A percentile compares a stretch with the other conserved stretches of the same genome.
Conservation (phyloP, 2,797 vertebrate genomes). For the Crocidura indochinensis region DNA sequence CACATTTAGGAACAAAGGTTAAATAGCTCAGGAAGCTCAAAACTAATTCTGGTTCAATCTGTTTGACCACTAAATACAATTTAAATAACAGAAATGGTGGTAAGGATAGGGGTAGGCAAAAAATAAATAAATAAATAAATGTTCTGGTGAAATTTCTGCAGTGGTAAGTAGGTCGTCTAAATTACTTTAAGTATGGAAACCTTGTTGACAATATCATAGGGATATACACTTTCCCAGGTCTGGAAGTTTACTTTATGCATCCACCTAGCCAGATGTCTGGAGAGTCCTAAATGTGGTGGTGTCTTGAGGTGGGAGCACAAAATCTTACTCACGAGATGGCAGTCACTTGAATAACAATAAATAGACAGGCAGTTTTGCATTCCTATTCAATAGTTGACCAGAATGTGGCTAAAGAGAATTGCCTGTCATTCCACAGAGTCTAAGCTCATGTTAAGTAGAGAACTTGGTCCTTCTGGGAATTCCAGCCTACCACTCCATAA, state of each 20-base stretch:
- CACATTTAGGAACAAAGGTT: not conserved
- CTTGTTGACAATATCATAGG: not conserved
- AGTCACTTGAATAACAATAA: not conserved
- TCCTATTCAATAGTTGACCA: not conserved
- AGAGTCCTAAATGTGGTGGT: not conserved
- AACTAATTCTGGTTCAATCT: not conserved
- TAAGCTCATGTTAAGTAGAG: not conserved
- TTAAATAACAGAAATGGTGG: not conserved
- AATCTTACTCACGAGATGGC: constrained; percentile 5
- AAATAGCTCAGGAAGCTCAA: not conserved
- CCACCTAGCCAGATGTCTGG: not conserved
- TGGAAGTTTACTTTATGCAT: not conserved
- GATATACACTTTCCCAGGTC: not conserved
- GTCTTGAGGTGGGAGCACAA: not conserved
- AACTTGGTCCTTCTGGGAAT: not conserved
- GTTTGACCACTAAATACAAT: not conserved
- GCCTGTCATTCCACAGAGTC: not conserved
- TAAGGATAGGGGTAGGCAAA: not conserved
- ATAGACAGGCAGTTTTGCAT: not conserved
- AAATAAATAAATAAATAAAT: not conserved
- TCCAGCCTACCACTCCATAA: not conserved
- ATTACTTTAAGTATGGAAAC: not conserved
- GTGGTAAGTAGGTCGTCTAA: not conserved
- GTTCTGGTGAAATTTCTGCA: not conserved
- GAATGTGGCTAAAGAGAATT: constrained; percentile 37